Conservation (phyloP, 2,888 invertebrate species). For the Metalampra italica region DNA sequence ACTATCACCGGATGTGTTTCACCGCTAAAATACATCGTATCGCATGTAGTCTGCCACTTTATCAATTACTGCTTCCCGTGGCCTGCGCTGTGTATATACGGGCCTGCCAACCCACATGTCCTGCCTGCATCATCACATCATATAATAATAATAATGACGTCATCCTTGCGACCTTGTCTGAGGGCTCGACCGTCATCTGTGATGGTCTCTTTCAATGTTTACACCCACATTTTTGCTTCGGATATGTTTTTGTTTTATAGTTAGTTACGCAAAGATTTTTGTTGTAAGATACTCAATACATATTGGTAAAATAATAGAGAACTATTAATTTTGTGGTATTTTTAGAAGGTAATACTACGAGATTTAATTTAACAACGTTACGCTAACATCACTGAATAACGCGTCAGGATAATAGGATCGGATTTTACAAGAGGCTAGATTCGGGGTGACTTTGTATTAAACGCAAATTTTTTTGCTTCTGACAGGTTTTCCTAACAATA, state of each 20-base stretch:
- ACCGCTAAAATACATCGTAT: slow-evolving; percentile 1
- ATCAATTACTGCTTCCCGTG: slow-evolving; percentile 60
- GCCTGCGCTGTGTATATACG: slow-evolving; percentile 17
- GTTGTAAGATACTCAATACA: not conserved
- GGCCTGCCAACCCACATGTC: slow-evolving; percentile 48
- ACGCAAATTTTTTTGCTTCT: too few species aligned
- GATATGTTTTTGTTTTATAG: not conserved
- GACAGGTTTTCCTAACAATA: too few species aligned
- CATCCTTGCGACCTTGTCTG: slow-evolving; percentile 55
- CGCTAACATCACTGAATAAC: too few species aligned
- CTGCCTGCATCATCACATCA: slow-evolving; percentile 59
- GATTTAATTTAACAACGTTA: too few species aligned
- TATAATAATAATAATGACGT: slow-evolving; percentile 56
- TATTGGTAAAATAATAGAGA: not conserved
- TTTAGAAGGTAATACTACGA: too few species aligned
- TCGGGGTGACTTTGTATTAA: too few species aligned
- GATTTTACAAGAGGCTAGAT: too few species aligned
- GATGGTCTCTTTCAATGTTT: slow-evolving; percentile 49
- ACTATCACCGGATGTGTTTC: slow-evolving; percentile 41
- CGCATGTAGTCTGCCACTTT: slow-evolving; percentile 43
- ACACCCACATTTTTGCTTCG: slow-evolving; percentile 41
- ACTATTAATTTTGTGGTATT: too few species aligned
- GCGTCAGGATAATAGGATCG: too few species aligned
- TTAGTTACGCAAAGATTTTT: not conserved
- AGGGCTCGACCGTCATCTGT: slow-evolving; percentile 50